A percentile compares a stretch with the other conserved stretches of the same genome.
Conservation (phyloP, 2,888 invertebrate genomes). For the Oasisia sp. region DNA sequence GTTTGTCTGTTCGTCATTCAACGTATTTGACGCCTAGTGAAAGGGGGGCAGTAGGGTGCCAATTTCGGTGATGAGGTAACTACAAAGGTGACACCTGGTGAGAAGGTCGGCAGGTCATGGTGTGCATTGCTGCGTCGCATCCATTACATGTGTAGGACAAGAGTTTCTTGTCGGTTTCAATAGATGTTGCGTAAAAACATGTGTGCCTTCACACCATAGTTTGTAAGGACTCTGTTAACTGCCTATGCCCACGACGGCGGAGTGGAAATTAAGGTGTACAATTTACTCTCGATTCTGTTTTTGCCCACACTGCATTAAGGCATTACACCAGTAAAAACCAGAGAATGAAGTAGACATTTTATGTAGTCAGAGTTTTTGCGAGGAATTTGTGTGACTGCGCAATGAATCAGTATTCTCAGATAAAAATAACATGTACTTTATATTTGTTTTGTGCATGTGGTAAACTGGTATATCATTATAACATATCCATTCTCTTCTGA, state of each 20-base stretch:
- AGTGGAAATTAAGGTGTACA: not conserved
- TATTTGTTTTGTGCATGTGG: too few species aligned
- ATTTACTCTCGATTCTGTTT: not conserved
- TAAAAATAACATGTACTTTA: not conserved
- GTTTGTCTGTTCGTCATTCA: not conserved
- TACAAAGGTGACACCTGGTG: conserved; percentile 17
- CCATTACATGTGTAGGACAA: not conserved
- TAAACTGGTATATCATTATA: not conserved
- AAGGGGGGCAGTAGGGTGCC: not conserved
- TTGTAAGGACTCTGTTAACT: not conserved
- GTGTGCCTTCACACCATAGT: not conserved
- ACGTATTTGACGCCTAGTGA: not conserved
- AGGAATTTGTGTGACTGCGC: not conserved
- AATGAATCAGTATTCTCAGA: not conserved
- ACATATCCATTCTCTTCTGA: not conserved
- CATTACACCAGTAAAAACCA: not conserved
- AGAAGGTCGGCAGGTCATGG: not conserved
- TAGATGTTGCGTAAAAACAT: not conserved
- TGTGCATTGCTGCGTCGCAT: not conserved
- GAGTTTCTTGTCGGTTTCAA: not conserved
- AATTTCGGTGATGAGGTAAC: not conserved
- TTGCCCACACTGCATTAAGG: not conserved
- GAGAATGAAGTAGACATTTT: not conserved
- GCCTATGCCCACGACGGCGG: not conserved
- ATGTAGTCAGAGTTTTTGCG: not conserved